Base-by-base conservation (phyloP, 2,888 invertebrate species). In the Mesopsocus fuscifrons region DNA sequence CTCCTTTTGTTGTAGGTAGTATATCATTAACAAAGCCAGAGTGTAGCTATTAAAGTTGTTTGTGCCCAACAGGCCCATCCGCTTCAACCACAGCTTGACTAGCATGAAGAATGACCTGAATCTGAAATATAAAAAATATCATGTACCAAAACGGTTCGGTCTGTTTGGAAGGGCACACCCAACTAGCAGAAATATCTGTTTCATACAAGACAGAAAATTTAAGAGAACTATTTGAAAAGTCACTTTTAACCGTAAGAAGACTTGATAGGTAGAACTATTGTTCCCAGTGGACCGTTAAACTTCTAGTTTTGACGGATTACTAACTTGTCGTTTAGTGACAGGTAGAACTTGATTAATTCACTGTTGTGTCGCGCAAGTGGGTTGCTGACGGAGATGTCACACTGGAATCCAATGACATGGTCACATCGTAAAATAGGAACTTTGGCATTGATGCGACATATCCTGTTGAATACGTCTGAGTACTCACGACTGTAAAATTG, bases 61-160 rank as follows among this genome's bases (percentile, higher is more conserved):
- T 38, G 38, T 6, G 38, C 38, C 38, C 3, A 3, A 4, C 5
- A 38, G 21, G 5, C 20, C 11, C 4, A 18, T 16, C 21, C 21
- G 17, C 18, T 38, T 38, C 17, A 38, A 13, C 38, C 38, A 38
- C n/a, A 38, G 21, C 21, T 38, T 38, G n/a, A 38, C 9, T 6
- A 15, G 13, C 38, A 38, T 38, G 38, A 38, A 17, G 11, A 38
- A 17, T 5, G 20, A 21, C 20, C 20, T 15, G 6, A 38, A 16
- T n/a, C 38, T 38, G 18, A 15, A 20, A 38, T 9, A 13, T 9
- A 34, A 34, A 13, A 13, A 34, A 6, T 8, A 16, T 34, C 18
- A n/a, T n/a, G n/a, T n/a, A n/a, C n/a, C n/a, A n/a, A n/a, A n/a
- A n/a, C n/a, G n/a, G n/a, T n/a, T n/a, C n/a, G n/a, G n/a, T n/a